Conservation (phyloP, 2,888 invertebrate genomes). For the Macrosoma leucophasiata region DNA sequence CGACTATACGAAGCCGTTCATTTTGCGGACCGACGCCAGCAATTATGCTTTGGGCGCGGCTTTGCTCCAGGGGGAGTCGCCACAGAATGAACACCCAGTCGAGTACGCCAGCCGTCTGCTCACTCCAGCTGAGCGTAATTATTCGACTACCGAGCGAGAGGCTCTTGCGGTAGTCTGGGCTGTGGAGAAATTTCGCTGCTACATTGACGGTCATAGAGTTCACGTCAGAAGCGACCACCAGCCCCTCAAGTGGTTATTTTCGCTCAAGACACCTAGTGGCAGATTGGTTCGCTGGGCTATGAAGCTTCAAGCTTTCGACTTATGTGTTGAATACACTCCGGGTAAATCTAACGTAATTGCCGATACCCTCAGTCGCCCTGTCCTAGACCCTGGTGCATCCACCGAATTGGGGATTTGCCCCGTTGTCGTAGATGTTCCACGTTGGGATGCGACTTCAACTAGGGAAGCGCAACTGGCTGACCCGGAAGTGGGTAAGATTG, state of each 20-base stretch:
- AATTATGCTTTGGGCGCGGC: conserved; percentile 30
- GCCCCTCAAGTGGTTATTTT: conserved; percentile 43
- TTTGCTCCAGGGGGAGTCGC: conserved; percentile 28
- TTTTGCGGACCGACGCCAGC: conserved; percentile 34
- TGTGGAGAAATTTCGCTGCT: conserved; percentile 41
- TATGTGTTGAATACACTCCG: conserved; percentile 30
- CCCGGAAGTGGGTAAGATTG: conserved; percentile 23
- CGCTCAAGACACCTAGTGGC: conserved; percentile 38
- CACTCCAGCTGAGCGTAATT: conserved; percentile 36
- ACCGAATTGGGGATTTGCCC: conserved; percentile 21
- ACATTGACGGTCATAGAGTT: conserved; percentile 40
- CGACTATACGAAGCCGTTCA: conserved; percentile 28
- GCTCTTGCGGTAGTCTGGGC: conserved; percentile 25
- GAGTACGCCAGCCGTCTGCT: conserved; percentile 28
- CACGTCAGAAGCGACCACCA: conserved; percentile 50
- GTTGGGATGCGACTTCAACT: conserved; percentile 10
- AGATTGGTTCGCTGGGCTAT: conserved; percentile 50
- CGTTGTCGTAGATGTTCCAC: conserved; percentile 20
- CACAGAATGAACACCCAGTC: conserved; percentile 22
- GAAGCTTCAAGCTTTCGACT: conserved; percentile 35
- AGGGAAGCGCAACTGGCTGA: conserved; percentile 22
- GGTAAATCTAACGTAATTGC: conserved; percentile 13
- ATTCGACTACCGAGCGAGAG: conserved; percentile 46
- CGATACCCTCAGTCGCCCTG: conserved; percentile 4
- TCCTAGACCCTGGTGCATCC: not conserved